A percentile compares a stretch with the other conserved stretches of the same genome.
Conservation (phyloP, 2,113 vertebrate genomes). For the Dasyurus viverrinus region DNA sequence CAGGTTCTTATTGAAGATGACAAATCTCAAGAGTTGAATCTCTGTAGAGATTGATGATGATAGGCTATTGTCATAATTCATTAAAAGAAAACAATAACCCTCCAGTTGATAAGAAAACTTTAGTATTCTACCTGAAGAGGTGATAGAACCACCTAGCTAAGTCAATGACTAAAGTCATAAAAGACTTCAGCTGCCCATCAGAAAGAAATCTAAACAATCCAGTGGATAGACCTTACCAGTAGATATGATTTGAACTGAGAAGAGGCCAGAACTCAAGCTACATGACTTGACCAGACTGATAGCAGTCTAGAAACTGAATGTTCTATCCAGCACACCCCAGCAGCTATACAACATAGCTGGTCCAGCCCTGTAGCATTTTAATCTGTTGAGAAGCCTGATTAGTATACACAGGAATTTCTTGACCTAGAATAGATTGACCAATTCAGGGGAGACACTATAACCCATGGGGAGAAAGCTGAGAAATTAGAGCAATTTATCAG, state of each 20-base stretch:
- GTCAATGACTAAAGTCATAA: not conserved
- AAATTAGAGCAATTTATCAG: not conserved
- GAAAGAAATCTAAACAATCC: not conserved
- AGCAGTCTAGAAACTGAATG: not conserved
- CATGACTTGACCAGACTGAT: not conserved
- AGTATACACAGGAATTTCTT: not conserved
- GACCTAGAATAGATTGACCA: not conserved
- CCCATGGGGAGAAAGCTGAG: not conserved
- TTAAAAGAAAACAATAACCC: not conserved
- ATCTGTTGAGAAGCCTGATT: not conserved
- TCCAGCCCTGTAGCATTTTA: not conserved
- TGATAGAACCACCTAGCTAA: not conserved
- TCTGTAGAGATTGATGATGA: not conserved
- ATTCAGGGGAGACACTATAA: not conserved
- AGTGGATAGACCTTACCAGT: not conserved
- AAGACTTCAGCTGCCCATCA: not conserved
- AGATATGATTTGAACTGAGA: not conserved
- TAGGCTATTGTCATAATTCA: not conserved
- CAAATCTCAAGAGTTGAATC: not conserved
- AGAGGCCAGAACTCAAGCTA: not conserved
- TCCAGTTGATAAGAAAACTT: not conserved
- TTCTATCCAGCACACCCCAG: not conserved
- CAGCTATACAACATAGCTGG: not conserved
- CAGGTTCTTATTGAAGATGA: not conserved
- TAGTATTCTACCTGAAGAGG: not conserved